Conservation (phyloP, 2,797 vertebrate species). For the Holocentrus rufus region DNA sequence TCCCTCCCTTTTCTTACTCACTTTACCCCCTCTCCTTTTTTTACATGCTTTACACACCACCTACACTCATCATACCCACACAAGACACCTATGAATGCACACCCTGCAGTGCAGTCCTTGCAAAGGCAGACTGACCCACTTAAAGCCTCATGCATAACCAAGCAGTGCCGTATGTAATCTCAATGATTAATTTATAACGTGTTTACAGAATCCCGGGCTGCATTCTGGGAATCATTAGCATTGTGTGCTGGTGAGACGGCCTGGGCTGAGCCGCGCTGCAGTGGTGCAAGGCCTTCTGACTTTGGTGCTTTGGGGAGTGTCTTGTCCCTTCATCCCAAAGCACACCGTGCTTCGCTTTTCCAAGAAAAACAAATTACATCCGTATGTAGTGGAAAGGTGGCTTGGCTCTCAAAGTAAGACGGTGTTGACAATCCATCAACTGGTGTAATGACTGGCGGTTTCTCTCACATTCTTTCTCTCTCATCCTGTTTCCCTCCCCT, state of each 20-base stretch:
- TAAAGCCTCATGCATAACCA: constrained; percentile 62
- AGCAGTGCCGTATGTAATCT: constrained; percentile 56
- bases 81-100: constrained; percentile 5
- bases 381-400: not conserved
- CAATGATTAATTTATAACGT: constrained; percentile 73
- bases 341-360: constrained; percentile 2
- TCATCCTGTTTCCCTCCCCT: not conserved
- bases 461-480: constrained; percentile 10
- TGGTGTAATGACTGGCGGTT: not conserved
- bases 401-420: not conserved
- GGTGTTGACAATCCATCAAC: not conserved
- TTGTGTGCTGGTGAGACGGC: constrained; percentile 39
- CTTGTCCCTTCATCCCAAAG: not conserved
- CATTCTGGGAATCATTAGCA: constrained; percentile 57
- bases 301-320: constrained; percentile 15
- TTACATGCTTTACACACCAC: not conserved
- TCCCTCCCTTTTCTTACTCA: not conserved
- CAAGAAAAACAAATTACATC: not conserved
- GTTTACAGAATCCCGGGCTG: constrained; percentile 53
- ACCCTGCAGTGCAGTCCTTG: constrained; percentile 28
- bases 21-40: not conserved
- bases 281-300: constrained; percentile 7
- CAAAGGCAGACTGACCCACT: constrained; percentile 64
- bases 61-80: constrained; percentile 1
- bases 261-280: constrained; percentile 19